Base-by-base conservation (phyloP, 2,797 vertebrate species). In the Platyrinchus mystaceus region DNA sequence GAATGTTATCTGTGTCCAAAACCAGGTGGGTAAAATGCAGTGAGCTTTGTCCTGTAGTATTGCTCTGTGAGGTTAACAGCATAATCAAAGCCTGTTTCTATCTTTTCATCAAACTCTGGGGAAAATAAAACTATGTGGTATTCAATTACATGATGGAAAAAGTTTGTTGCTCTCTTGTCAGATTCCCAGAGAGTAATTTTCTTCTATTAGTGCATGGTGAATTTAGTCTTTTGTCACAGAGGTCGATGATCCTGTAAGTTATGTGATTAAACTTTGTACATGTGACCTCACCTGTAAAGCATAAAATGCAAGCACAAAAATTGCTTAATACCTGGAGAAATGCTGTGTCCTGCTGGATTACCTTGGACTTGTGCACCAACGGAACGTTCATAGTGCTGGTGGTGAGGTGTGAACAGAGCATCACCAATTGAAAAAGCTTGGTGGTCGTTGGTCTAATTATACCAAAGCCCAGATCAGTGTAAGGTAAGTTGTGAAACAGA, bases 1-100 rank as follows among this genome's bases (percentile, higher is more conserved):
- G 32, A 78, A 16, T 76, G 36, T 66, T 87, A 32, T 63, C 3
- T 47, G 10, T 88, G 75, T 84, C 74, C 62, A 67, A 77, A 87
- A 89, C 4, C 87, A 96, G 94, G 95, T 94, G 71, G 70, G 90
- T 93, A 64, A 93, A 87, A 80, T 50, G 49, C 83, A 86, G 60
- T 10, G 20, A 95, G n/a, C 71, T 32, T 55, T 92, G 22, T 63
- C 62, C 80, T 63, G 0, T 10, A 24, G 56, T 39, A 23, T 32
- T 87, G 56, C 75, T 90, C 50, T 82, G 4, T 70, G 52, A 43
- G 37, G 23, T 80, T 89, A 80, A 39, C 37, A 76, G 34, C 17
- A 36, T 58, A 58, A 89, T 89, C 90, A 89, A 91, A 89, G 19
- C 39, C 43, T 84, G 28, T 43, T 77, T 70, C 64, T 90, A 8